Base-by-base conservation (phyloP, 2,888 invertebrate species). In the Serrognathus titanus region DNA sequence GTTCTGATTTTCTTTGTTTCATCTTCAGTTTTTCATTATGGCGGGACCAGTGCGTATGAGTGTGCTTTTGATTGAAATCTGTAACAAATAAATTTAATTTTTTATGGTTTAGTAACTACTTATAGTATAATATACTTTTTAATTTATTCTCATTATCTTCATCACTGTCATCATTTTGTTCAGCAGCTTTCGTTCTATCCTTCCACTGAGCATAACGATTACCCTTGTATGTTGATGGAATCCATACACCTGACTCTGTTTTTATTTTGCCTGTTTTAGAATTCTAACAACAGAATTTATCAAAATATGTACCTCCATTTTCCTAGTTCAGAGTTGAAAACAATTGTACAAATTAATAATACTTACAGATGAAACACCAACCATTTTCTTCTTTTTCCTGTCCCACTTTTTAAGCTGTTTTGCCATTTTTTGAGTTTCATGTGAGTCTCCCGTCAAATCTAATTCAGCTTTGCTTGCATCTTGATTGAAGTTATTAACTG, bases 161-260 rank as follows among this genome's bases (percentile, higher is more conserved):
- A 45, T 81, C 82, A 31, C 81, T 82, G 37, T 78, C 75, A 3
- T 77, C 78, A 1, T 78, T 78, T 24, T 71, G 72, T 39, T 71
- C 69, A n/a, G 72, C 72, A 12, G 79, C 76, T 79, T 90, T 85
- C 31, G 83, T 88, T 67, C 88, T 88, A 58, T 89, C 86, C 69
- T 89, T 87, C 97, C 97, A 97, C 53, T 88, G 86, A 59, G 85
- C 84, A 78, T 95, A 97, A 24, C 91, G 84, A 51, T 96, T 91
- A 58, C 93, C 90, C 79, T 97, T 97, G 79, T 92, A 98, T 0
- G 92, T 89, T 1, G 97, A 94, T 0, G 97, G 90, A 66, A 99
- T 94, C 86, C 94, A 93, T 0, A 85, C 88, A 12, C 97, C 99
- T 59, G 95, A 95, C 79, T 99, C 99, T 0, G 97, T 97, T 68